phyloP scores from a whole-genome alignment of 2,797 vertebrate genomes.

The Capromys pilorides region DNA sequence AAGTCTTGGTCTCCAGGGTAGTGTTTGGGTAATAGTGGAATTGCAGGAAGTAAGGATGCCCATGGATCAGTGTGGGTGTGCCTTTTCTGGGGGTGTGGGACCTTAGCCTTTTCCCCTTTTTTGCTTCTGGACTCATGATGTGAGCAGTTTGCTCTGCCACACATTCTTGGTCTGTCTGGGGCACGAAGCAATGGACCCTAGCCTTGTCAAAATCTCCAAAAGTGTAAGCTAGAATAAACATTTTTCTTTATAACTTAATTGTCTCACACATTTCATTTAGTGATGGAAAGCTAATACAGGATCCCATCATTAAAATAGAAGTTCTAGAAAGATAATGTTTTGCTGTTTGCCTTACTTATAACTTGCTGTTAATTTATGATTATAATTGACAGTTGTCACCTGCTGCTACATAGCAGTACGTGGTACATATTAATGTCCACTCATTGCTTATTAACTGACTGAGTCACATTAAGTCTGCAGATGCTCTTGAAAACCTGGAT shows the following conservation, averaged over 20 bases:
- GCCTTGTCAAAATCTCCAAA: not conserved
- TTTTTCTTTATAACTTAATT: not conserved
- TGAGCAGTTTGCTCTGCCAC: not conserved
- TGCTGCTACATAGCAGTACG: not conserved
- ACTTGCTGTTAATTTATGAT: not conserved
- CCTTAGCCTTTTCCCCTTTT: not conserved
- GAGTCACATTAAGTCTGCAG: not conserved
- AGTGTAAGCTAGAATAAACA: not conserved
- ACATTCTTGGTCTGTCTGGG: not conserved
- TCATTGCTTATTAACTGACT: not conserved
- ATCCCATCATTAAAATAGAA: not conserved
- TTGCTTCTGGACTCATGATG: not conserved
- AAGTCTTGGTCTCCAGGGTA: not conserved
- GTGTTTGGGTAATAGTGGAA: not conserved
- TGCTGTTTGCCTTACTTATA: not conserved
- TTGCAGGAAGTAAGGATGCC: not conserved
- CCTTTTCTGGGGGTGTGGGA: not conserved
- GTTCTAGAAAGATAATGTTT: not conserved
- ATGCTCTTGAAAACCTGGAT: conserved; percentile 8
- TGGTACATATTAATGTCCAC: not conserved
- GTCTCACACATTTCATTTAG: not conserved
- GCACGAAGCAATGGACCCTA: not conserved
- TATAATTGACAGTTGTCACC: not conserved
- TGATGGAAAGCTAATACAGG: not conserved
- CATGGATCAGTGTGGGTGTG: not conserved